Evolutionary conservation across 64 coral and sea anemone genomes (phyloP).

Genomic region (Stichodactyla mertensii): DNA sequence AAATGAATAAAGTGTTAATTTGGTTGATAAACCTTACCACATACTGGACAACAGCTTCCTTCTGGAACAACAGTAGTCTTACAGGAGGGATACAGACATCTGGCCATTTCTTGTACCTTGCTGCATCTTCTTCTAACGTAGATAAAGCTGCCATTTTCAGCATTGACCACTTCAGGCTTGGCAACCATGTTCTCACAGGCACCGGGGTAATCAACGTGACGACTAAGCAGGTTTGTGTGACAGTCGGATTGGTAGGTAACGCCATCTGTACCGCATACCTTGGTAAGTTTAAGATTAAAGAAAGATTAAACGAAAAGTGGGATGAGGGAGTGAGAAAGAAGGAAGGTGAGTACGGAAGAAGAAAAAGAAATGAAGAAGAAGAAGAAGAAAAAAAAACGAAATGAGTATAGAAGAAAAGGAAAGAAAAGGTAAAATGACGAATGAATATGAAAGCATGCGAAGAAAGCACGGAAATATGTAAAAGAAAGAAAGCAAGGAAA

Average conservation of each 20-base stretch:
- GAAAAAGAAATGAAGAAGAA: background rate
- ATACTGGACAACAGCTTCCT: constrained; percentile 75
- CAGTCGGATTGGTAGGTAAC: constrained; percentile 43
- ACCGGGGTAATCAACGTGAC: constrained; percentile 76
- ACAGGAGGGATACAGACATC: constrained; percentile 36
- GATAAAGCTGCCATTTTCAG: background rate
- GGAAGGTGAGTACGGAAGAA: background rate
- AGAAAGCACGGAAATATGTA: no score
- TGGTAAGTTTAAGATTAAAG: background rate
- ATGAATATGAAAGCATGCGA: no score
- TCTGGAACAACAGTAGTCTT: constrained; percentile 54
- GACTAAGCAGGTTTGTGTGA: constrained; percentile 36
- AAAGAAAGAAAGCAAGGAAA: no score
- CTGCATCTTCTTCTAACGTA: constrained; percentile 44
- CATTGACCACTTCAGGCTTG: constrained; percentile 24
- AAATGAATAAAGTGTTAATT: background rate
- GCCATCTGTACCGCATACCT: constrained; percentile 72
- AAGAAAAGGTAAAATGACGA: no score
- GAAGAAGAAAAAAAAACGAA: no score
- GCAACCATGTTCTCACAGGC: constrained; percentile 45
- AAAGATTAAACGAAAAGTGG: no score
- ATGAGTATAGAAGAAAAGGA: no score
- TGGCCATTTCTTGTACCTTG: constrained; percentile 30
- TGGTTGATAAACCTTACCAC: constrained; percentile 37
- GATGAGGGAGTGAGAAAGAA: background rate